These are phyloP conservation scores for Agriopis aurantiaria DNA, from an alignment of 2,888 invertebrate genomes.

Conservation along the genomic window DNA sequence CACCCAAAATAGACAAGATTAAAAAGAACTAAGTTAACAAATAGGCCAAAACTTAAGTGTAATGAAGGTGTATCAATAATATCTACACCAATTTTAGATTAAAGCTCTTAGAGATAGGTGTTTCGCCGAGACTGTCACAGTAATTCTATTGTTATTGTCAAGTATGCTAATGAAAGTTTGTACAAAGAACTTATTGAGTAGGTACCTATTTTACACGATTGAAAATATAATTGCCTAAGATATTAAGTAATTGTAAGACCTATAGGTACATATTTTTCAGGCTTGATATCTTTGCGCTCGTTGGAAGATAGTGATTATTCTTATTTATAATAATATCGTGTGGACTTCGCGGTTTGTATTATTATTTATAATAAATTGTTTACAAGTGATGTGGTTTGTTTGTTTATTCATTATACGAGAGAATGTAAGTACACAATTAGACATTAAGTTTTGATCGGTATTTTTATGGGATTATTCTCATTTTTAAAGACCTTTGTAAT, in stretches of 20 bases:
- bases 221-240: constrained; percentile 3
- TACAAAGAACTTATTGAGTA: constrained; percentile 17
- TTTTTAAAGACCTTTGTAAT: no score
- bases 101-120: constrained; percentile 1
- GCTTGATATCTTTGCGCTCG: background rate
- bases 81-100: constrained; percentile 10
- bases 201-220: background rate
- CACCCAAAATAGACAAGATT: constrained; percentile 67
- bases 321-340: background rate
- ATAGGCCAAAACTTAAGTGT: constrained; percentile 26
- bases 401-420: background rate
- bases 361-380: constrained; percentile 16
- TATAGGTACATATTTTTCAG: background rate
- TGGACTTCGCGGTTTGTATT: background rate
- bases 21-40: constrained; percentile 50
- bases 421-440: background rate
- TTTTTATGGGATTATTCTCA: no score
- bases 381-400: constrained; percentile 1
- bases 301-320: background rate
- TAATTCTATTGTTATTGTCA: constrained; percentile 20
- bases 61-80: constrained; percentile 20
- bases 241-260: background rate
- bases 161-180: constrained; percentile 7
- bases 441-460: no score
- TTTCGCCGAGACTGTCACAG: constrained; percentile 31